Evolutionary conservation across 2,113 vertebrate genomes (phyloP), one percentile per base, ranked within the genome.

Genomic region (Dromaius novaehollandiae): DNA sequence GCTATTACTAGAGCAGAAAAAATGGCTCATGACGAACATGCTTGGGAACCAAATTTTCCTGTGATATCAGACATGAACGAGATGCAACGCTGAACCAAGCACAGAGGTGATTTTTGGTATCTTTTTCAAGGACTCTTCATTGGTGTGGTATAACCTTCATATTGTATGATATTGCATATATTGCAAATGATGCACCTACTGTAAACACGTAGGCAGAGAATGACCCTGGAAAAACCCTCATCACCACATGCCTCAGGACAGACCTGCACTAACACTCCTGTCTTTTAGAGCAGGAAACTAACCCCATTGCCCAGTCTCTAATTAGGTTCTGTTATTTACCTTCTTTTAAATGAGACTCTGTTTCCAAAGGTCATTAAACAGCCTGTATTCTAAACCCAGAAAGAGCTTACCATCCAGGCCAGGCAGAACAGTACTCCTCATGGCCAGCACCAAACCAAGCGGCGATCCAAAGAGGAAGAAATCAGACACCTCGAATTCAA

Each of bases 381-480:
- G 9, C 9, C 74, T 48, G 34, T 30, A 56, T 34, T 85, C 82
- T 36, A 79, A 76, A 9, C 7, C 36, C 60, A 42, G 42, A 51
- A 73, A 89, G 24, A n/a, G 60, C 98, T 97, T 96, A 99, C 99
- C 99, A 42, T 99, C 99, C 89, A 99, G 96, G 8, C 98, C 97
- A 1, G 99, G 99, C 77, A 99, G 98, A 77, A 99, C 99, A 1
- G 99, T 99, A 92, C 98, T 99, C 97, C 99, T 98, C 99, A 99
- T 99, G 96, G 99, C 99, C 97, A 99, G 97, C 91, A 99, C 99
- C 82, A 99, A 98, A 78, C 99, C 99, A 94, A 99, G 97, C 0
- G 99, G 99, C 1, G 99, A 99, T 64, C 99, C 99, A 34, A 99
- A 98, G 90, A 99, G 98, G 98, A 99, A 99, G 97, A 99, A 99